Base-by-base conservation (phyloP, 2,113 vertebrate species). In the Pelodiscus sinensis region DNA sequence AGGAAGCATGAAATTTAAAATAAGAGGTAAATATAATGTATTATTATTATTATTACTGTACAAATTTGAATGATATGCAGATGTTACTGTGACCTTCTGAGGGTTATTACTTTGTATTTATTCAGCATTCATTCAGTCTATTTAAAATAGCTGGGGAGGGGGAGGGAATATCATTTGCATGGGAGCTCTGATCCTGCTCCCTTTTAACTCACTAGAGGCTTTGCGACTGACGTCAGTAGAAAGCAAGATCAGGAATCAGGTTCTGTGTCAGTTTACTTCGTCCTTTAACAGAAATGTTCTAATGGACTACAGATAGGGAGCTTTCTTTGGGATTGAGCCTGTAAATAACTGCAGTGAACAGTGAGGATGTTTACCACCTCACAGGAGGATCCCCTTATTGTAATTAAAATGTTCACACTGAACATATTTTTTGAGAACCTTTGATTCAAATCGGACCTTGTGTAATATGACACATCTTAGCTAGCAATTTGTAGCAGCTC, bases 381-480 rank as follows among this genome's bases (percentile, higher is more conserved):
- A 38, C 44, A 93, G 68, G 91, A 68, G 65, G 62, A 94, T 11
- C n/a, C 58, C 84, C 27, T 4, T 35, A 10, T 35, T 71, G 18
- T 71, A 71, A 71, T 71, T 71, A 21, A 71, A 71, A 71, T 35
- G n/a, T 35, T 35, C 19, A 35, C 18, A 21, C 65, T 71, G n/a
- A 35, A 71, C 19, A 71, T 71, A 71, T 35, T 71, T 9, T 71
- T 35, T 71, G 31, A 68, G 29, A 35, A 21, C 31, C 65, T 71
- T 8, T 35, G 65, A 60, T 91, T 73, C 50, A 27, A 38, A 90
- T 96, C 89, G 81, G 57, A 1, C 92, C 90, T 79, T 50, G 29
- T 55, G 65, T 65, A 96, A 87, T 94, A 93, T 91, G 95, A 94
- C 91, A 92, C 92, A 86, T 55, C 51, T 88, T 56, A 78, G 44